These are phyloP conservation scores for Pemphredon lugubris DNA, from an alignment of 2,888 invertebrate genomes.

Conservation along the genomic window DNA sequence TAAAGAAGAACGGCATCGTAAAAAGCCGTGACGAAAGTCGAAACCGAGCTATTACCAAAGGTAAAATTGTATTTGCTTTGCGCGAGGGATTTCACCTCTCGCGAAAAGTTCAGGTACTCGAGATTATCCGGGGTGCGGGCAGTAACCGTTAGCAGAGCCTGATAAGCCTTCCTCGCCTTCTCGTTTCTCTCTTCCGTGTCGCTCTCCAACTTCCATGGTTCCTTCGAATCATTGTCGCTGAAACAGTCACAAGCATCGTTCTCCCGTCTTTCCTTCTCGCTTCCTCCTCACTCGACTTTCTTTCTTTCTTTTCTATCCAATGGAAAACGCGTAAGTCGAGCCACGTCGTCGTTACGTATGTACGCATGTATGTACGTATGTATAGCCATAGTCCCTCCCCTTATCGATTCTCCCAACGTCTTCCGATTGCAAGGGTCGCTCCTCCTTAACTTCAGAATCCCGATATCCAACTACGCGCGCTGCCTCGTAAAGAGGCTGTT, in stretches of 20 bases:
- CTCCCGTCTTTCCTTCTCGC: too few relatives aligned
- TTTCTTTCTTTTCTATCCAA: too few relatives aligned
- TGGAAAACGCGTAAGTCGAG: too few relatives aligned
- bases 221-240: constrained; percentile 81
- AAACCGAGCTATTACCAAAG: constrained; percentile 89
- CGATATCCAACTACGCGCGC: too few relatives aligned
- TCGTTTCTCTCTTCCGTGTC: constrained; percentile 92
- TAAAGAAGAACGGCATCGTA: constrained; percentile 98
- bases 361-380: too few relatives aligned
- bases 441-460: too few relatives aligned
- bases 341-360: neutral
- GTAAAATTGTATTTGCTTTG: constrained; percentile 87
- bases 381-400: too few relatives aligned
- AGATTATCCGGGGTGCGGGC: constrained; percentile 90
- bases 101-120: constrained; percentile 90
- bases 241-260: too few relatives aligned
- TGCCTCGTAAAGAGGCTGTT: too few relatives aligned
- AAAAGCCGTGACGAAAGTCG: constrained; percentile 96
- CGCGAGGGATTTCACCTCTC: constrained; percentile 87
- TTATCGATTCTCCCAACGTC: too few relatives aligned
- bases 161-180: constrained; percentile 92
- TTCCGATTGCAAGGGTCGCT: too few relatives aligned
- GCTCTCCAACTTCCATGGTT: constrained; percentile 92
- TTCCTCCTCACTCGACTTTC: too few relatives aligned
- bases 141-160: constrained; percentile 93